Conservation (phyloP, 2,888 invertebrate species). For the Latrodectus hesperus region DNA sequence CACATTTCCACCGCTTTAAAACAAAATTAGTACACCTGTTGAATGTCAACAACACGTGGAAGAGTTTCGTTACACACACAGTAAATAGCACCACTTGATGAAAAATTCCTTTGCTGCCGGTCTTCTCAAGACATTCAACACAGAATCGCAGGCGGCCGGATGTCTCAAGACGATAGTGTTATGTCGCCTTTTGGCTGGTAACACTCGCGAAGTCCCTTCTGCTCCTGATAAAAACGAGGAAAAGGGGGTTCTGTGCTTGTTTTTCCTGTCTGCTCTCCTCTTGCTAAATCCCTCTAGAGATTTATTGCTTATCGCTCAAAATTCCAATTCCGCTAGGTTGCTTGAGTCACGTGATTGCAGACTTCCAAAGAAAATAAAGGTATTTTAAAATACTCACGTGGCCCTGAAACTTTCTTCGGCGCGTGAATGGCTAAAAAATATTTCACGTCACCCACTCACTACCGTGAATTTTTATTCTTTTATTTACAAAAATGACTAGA, state of each 20-base stretch:
- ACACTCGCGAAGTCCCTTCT: too few relatives aligned
- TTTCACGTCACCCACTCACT: too few relatives aligned
- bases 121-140: background rate
- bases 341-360: too few relatives aligned
- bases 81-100: background rate
- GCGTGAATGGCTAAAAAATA: too few relatives aligned
- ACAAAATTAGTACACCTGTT: slow-evolving; percentile 13
- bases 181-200: slow-evolving; percentile 9
- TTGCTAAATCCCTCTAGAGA: background rate
- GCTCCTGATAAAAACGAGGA: background rate
- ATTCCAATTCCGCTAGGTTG: background rate
- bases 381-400: too few relatives aligned
- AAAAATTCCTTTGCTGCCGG: slow-evolving; percentile 12
- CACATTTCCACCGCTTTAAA: background rate
- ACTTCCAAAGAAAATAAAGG: too few relatives aligned
- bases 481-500: too few relatives aligned
- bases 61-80: background rate
- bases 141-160: slow-evolving; percentile 39
- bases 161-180: slow-evolving; percentile 25
- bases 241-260: background rate
- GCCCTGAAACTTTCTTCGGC: too few relatives aligned
- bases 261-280: background rate
- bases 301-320: background rate
- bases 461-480: too few relatives aligned
- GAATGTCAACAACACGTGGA: background rate